phyloP scores from a whole-genome alignment of 2,888 invertebrate genomes.

The Chalcis sispes region DNA sequence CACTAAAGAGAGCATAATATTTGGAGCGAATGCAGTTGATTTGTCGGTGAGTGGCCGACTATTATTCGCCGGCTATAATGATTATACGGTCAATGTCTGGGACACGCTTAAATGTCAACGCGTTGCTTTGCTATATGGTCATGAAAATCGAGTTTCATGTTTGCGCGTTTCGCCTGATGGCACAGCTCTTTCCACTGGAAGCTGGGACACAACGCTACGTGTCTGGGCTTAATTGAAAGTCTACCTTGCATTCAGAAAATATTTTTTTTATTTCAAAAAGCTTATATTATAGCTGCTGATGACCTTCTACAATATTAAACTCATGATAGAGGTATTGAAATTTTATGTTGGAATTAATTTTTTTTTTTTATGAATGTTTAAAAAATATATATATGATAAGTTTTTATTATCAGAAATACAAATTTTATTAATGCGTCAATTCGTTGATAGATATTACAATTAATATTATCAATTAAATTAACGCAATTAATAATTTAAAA shows the following conservation, averaged over 20 bases:
- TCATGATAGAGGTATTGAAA: constrained; percentile 1
- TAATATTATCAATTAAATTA: no score
- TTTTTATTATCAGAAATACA: no score
- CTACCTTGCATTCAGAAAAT: neutral
- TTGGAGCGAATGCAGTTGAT: constrained; percentile 98
- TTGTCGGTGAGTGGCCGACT: constrained; percentile 96
- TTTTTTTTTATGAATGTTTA: neutral
- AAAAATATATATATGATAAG: neutral
- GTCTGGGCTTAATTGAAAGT: constrained; percentile 77
- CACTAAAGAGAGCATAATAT: constrained; percentile 97
- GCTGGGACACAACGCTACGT: constrained; percentile 95
- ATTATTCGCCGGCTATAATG: constrained; percentile 98
- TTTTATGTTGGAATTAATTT: no score
- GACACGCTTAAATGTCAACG: constrained; percentile 96
- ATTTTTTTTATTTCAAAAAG: neutral
- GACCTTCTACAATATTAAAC: no score
- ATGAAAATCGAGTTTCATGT: constrained; percentile 96
- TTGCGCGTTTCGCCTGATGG: constrained; percentile 97
- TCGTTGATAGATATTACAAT: no score
- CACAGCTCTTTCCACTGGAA: constrained; percentile 96
- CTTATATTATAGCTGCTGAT: no score
- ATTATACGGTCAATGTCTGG: constrained; percentile 99
- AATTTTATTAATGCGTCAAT: no score
- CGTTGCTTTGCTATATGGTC: constrained; percentile 93
- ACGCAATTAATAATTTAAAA: no score